Evolutionary conservation across 2,888 invertebrate genomes (phyloP), one percentile per base, ranked within the genome.

Genomic region (Chaetogeoica ovagalla): DNA sequence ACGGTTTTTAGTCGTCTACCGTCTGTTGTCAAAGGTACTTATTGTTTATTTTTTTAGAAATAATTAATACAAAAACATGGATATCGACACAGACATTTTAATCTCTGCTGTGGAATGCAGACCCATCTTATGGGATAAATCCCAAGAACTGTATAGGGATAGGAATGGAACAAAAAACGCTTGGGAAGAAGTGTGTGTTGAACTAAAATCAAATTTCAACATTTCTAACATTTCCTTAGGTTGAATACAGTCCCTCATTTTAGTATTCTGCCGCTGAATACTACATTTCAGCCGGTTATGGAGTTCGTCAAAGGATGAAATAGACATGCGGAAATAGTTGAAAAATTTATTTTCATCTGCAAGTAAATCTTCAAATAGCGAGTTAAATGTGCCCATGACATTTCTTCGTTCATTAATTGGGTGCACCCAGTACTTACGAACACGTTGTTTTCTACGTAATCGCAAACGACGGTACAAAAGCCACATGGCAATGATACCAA

Each of bases 61-160:
- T 43, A 43, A 43, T 43, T 43, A 43, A 43, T 55, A 55, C 17
- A 69, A 30, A 55, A 55, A 55, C 52, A 69, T 69, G 69, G 55
- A 69, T 55, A 68, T 77, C 5, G 77, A 65, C 23, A 77, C 23
- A 17, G 69, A 77, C 30, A 66, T 57, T n/a, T 68, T 69, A 57
- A 77, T 77, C 30, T 77, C 70, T 43, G 55, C 69, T 55, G 77
- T 77, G 59, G 69, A 70, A 77, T 59, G 68, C 57, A 57, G 81
- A 62, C 81, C 81, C 37, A 62, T 52, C 39, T 60, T 81, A 60
- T 81, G 81, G 71, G 81, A 81, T 63, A 81, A 72, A 21, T 52
- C 69, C n/a, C 21, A 17, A 57, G 71, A 59, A 17, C 17, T 52
- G 17, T 81, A 70, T 48, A 81, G 63, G n/a, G 69, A 79, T 62